Base-by-base conservation (phyloP, 2,888 invertebrate genomes). In the Chrysopilus asiliformis region DNA sequence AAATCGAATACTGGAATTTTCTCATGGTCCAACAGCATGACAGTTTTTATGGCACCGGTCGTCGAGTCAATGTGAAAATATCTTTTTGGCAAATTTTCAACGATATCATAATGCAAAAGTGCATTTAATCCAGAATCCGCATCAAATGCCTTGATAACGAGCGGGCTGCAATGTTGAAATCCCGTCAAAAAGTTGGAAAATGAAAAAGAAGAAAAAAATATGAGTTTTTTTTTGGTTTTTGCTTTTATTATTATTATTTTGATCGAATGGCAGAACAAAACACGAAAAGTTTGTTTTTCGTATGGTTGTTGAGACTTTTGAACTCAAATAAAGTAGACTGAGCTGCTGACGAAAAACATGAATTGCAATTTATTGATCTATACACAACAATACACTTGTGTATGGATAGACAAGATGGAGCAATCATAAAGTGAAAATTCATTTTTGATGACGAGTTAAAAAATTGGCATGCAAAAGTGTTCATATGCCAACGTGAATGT, bases 71-170 rank as follows among this genome's bases (percentile, higher is more conserved):
- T 79, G 55, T 77, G 76, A 63, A 93, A 93, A 53, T 76, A 79
- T 47, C 75, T 71, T 43, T 80, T 72, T 2, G 86, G 84, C 42
- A 75, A 64, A 36, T 79, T 76, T 58, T 89, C 86, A 37, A 84
- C 68, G 45, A 95, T 83, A 56, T 83, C 81, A 64, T 81, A 95
- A 49, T 79, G 74, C 40, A 95, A 68, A 47, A 84, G 70, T 17
- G 84, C 81, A 66, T 94, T 85, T 32, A 81, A 70, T 52, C 87
- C 81, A 26, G 84, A 81, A 67, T 97, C 97, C 2, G 68, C 73
- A 64, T 97, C 95, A 39, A 68, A 67, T 1, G 90, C 86, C 49
- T 72, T 74, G 40, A 95, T 76, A 36, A 93, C 87, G 36, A 95
- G 68, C 26, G 93, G 93, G 48, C 76, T 79, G 22, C 28, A 52